phyloP scores from a whole-genome alignment of 1,140 invertebrate species.

The Plectrocnemia conspersa region DNA sequence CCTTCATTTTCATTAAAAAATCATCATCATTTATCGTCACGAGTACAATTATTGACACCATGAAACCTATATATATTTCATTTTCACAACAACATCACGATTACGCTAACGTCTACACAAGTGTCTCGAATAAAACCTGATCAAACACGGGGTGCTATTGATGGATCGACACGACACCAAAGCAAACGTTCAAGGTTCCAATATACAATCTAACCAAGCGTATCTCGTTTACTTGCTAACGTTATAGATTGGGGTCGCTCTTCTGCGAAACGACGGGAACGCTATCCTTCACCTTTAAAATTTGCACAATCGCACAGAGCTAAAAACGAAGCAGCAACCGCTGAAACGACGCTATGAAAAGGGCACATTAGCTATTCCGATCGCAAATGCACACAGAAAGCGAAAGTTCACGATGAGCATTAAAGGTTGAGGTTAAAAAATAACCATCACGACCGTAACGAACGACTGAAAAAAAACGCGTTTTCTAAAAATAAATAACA shows the following conservation, averaged over 20 bases:
- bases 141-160: not conserved
- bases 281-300: conserved; percentile 15
- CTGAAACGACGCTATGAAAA: conserved; percentile 12
- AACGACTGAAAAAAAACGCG: too few relatives aligned
- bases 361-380: conserved; percentile 10
- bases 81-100: too few relatives aligned
- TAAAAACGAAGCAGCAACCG: conserved; percentile 1
- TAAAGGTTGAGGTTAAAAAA: too few relatives aligned
- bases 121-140: not conserved
- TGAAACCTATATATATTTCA: too few relatives aligned
- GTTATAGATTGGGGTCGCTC: not conserved
- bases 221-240: too few relatives aligned
- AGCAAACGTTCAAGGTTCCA: too few relatives aligned
- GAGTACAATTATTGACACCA: too few relatives aligned
- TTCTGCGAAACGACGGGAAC: not conserved
- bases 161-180: not conserved
- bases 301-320: not conserved
- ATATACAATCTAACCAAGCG: too few relatives aligned
- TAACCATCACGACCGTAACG: too few relatives aligned
- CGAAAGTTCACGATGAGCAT: conserved; percentile 11
- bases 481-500: too few relatives aligned
- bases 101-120: not conserved
- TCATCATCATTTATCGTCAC: too few relatives aligned
- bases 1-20: too few relatives aligned
- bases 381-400: conserved; percentile 6